Base-by-base conservation (phyloP, 2,888 invertebrate genomes). In the Ceramica pisi region DNA sequence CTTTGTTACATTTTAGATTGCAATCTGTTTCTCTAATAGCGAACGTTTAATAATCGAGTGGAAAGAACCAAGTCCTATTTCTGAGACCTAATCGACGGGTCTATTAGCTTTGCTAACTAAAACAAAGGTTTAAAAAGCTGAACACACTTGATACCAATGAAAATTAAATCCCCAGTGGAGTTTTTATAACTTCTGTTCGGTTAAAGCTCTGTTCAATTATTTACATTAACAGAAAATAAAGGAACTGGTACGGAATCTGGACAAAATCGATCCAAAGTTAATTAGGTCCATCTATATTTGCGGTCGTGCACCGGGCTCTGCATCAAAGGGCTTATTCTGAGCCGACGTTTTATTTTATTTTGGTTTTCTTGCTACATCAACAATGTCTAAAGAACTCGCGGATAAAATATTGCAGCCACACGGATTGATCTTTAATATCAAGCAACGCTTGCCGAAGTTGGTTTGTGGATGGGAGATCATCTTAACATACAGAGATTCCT, bases 211-310 rank as follows among this genome's bases (percentile, higher is more conserved):
- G 69, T 73, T 67, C 78, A 69, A 82, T 81, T 78, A 81, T 84
- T 83, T 84, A 75, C 71, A 76, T 75, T 70, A 76, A 72, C 73
- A 71, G 67, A 67, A 73, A 81, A 80, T 77, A 80, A 84, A 81
- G 63, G 67, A 78, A 75, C 57, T 74, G 65, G 70, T 78, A 76
- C 76, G 72, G 65, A 87, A 87, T 86, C 86, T 84, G 84, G 84
- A 81, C 82, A 84, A 87, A 89, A 91, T 91, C 90, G 89, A 90
- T 90, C 79, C 83, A 67, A 81, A 87, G 89, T 90, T 91, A 92
- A 92, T 91, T 91, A 91, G 89, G 86, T 87, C 87, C 88, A 89
- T 90, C 89, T 91, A 90, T 88, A 89, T 88, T 88, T 89, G 90
- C 85, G 88, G 88, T 87, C 73, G 82, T 80, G 74, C 67, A 78